Base-by-base conservation (phyloP, 1,140 invertebrate species). In the Trypoxylus dichotomus region DNA sequence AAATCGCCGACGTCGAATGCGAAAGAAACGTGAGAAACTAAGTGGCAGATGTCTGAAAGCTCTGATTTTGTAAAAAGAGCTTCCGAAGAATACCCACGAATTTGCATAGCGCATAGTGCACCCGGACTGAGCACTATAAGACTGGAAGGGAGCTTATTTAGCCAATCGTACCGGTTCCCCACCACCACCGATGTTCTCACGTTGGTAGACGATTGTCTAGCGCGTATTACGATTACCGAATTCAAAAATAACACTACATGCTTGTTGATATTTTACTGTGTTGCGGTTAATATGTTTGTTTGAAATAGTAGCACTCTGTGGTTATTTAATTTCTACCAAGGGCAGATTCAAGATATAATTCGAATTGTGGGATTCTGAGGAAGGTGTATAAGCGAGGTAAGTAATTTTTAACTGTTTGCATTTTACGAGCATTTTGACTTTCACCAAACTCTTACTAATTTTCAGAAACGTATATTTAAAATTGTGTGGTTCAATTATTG, bases 161-260 rank as follows among this genome's bases (percentile, higher is more conserved):
- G 21, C 60, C 60, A 63, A 63, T 63, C 13, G n/a, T 11, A 11
- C 10, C n/a, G 1, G 5, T 63, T 19, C 60, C 60, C 60, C 60
- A 63, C 60, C 13, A 21, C 5, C 6, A 1, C 13, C 19, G 19
- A 21, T 6, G 0, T 63, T 63, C 60, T 19, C 60, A 63, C 60
- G 19, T 63, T 27, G 60, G n/a, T 21, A 58, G 15, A 5, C 6
- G 19, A 8, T 63, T 63, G 21, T 11, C 10, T 21, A 63, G 60
- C 60, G 60, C 21, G 60, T 63, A 63, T 63, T 63, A 63, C 60
- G 60, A 63, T 63, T 63, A 27, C 25, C 21, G 60, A 63, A 63
- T 63, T 63, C 60, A 63, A 63, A 63, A 63, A 63, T 63, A 63
- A 63, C 60, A 63, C n/a, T 47, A n/a, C 60, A 24, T 25, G 13